Percentiles rank a stretch among this genome's conserved stretches.
phyloP scores from a whole-genome alignment of 2,797 vertebrate species.

The Nannoperca australis region DNA sequence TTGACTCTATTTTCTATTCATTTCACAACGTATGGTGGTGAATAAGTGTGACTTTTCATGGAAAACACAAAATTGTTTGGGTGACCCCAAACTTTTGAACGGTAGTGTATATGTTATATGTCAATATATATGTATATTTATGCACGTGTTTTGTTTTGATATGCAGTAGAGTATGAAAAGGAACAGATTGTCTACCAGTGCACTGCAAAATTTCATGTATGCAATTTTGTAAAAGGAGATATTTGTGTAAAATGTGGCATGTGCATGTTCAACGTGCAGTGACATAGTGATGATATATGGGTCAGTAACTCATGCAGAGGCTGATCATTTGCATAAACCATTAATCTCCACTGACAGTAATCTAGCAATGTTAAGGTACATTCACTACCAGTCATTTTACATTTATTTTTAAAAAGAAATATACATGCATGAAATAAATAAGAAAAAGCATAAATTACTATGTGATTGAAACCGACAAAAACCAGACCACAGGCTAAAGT shows the following conservation, averaged over 20 bases:
- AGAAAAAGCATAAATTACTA: neutral
- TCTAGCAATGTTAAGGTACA: constrained; percentile 13
- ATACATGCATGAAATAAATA: neutral
- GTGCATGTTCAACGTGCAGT: constrained; percentile 29
- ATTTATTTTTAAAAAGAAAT: constrained; percentile 4
- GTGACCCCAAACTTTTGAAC: too few relatives aligned
- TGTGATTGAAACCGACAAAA: too few relatives aligned
- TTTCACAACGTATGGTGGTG: too few relatives aligned
- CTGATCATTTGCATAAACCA: constrained; percentile 56
- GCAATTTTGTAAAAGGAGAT: constrained; percentile 7
- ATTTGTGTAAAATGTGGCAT: constrained; percentile 30
- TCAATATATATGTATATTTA: neutral
- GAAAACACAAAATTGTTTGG: too few relatives aligned
- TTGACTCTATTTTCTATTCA: too few relatives aligned
- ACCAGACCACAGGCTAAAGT: too few relatives aligned
- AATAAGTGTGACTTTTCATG: too few relatives aligned
- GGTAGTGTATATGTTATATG: too few relatives aligned
- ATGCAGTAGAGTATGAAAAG: neutral
- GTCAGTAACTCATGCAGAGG: constrained; percentile 30
- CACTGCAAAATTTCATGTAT: neutral
- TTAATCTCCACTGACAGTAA: constrained; percentile 23
- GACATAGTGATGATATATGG: constrained; percentile 23
- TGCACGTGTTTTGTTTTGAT: neutral
- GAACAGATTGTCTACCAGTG: neutral
- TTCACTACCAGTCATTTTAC: constrained; percentile 19